Base-by-base conservation (phyloP, 1,140 invertebrate species). In the Eubasilissa regina region DNA sequence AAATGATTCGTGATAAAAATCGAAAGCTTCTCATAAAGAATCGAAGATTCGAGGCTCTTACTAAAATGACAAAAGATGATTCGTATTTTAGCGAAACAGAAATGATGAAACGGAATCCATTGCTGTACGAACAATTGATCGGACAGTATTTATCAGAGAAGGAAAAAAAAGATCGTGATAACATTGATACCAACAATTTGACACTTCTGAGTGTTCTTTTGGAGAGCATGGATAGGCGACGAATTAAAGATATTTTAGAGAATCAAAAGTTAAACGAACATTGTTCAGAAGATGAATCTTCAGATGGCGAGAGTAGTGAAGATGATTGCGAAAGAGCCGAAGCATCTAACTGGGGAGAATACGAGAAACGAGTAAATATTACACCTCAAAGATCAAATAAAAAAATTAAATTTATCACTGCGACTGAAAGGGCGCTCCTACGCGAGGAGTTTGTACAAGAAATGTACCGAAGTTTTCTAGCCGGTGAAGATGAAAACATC, bases 41-140 rank as follows among this genome's bases (percentile, higher is more conserved):
- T 87, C 89, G 95, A 81, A 89, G 97, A 60, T 98, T 93, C 86
- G 91, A 94, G 85, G 97, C 96, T 10, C 88, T 98, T 84, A 92
- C 95, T 82, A 89, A 92, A 83, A 86, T 98, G 53, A 88, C 95
- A 53, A 85, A 88, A 21, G 90, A 94, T 77, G 91, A 94, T 51
- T 93, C 94, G 47, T 98, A 98, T 87, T 98, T 98, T 84, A 95
- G 93, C 86, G 96, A 98, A 85, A 92, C 92, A 77, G 95, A 97
- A 91, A 98, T 98, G 97, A 96, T 96, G 92, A 94, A 93, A 82
- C 87, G 97, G 81, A 96, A 97, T 87, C 97, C 97, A 0, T 89
- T 96, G 70, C 86, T 98, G 0, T 98, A 96, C 89, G 95, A 98
- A 72, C 93, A 97, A 84, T 88, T 98, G 74, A 89, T 98, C 73